A percentile compares a stretch with the other conserved stretches of the same genome.
Evolutionary conservation across 2,113 vertebrate genomes (phyloP).

Genomic region (Tonatia bakeri): DNA sequence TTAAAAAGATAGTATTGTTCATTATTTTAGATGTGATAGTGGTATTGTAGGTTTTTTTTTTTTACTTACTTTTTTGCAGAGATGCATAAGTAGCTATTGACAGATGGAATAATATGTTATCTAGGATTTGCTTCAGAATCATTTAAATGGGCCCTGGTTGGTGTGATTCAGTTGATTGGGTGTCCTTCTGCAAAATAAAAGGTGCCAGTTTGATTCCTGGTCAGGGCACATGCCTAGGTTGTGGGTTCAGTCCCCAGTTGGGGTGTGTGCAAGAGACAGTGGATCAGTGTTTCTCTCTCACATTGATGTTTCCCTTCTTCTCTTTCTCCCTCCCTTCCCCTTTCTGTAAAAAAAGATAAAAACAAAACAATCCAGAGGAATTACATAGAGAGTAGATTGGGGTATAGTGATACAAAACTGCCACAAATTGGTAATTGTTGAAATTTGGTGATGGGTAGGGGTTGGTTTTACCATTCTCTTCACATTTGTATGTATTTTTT

Average conservation of each 20-base stretch:
- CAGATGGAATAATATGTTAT: neutral
- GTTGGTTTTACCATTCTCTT: neutral
- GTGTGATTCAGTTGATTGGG: too few relatives aligned
- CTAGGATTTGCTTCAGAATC: constrained; percentile 1
- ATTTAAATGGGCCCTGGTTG: neutral
- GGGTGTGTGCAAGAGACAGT: too few relatives aligned
- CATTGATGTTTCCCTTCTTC: too few relatives aligned
- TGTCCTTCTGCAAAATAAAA: too few relatives aligned
- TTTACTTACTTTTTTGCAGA: neutral
- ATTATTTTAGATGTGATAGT: neutral
- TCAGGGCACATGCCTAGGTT: too few relatives aligned
- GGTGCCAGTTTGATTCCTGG: too few relatives aligned
- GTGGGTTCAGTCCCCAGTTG: too few relatives aligned
- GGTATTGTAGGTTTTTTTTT: neutral
- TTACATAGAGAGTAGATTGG: neutral
- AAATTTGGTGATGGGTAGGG: neutral
- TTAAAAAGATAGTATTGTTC: too few relatives aligned
- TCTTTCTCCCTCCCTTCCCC: too few relatives aligned
- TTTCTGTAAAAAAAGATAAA: too few relatives aligned
- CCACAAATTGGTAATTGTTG: neutral
- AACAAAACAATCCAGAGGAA: constrained; percentile 1
- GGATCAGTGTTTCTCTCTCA: too few relatives aligned
- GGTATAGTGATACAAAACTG: neutral
- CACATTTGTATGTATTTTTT: neutral
- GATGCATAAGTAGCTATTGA: neutral